phyloP scores from a whole-genome alignment of 2,113 vertebrate species.

The Illadopsis cleaveri region DNA sequence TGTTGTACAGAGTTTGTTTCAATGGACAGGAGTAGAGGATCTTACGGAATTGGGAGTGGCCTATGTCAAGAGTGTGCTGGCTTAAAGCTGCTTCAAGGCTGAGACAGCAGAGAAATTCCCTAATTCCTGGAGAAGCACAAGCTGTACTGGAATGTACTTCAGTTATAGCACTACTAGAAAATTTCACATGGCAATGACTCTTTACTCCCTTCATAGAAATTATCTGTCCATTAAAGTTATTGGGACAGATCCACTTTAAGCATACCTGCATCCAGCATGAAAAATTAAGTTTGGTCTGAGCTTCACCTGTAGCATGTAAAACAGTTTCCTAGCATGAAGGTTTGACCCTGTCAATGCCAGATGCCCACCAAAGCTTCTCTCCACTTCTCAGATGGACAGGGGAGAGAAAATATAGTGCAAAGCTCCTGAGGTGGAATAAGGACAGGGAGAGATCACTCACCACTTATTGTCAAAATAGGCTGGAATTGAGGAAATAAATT shows the following conservation, averaged over 20 bases:
- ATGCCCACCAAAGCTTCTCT: neutral
- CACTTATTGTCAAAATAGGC: neutral
- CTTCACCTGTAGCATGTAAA: neutral
- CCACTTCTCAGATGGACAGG: fast-evolving
- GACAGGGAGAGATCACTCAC: neutral
- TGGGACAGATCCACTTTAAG: neutral
- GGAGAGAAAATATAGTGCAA: neutral
- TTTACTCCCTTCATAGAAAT: neutral
- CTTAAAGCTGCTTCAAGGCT: neutral
- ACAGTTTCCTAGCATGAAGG: neutral
- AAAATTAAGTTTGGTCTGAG: neutral
- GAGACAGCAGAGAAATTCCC: neutral
- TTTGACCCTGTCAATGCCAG: neutral
- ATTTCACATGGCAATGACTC: neutral
- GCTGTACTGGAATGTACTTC: neutral
- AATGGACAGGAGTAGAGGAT: neutral
- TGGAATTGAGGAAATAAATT: neutral
- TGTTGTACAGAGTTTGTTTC: neutral
- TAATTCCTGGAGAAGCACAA: neutral
- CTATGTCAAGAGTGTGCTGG: neutral
- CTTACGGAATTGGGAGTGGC: neutral
- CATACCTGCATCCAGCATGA: neutral
- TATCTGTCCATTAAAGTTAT: neutral
- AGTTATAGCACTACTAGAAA: neutral
- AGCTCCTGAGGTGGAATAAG: neutral